Evolutionary conservation across 2,888 invertebrate species (phyloP), one percentile per base, ranked within the genome.

Genomic region (Drosophila fulvimacula): DNA sequence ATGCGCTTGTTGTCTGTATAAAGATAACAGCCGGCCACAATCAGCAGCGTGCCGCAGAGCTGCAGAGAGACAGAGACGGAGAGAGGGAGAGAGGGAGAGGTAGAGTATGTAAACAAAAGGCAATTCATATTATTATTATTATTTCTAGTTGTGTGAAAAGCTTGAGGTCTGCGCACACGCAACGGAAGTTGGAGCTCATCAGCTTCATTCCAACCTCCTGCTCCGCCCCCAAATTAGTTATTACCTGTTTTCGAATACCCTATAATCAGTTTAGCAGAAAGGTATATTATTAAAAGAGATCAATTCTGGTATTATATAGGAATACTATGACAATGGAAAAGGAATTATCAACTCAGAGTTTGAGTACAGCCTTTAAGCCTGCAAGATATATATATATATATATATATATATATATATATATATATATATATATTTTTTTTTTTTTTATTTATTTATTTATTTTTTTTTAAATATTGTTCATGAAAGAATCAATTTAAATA

Each of bases 1-100:
- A 96, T 94, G 66, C 96, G 93, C 76, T 95, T 95, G 19, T 95
- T 93, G 91, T 97, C 96, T 65, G 95, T 95, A 55, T 96, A 94
- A 24, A 97, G 93, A 63, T 96, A 93, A 85, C 96, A 95, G 19
- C 96, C 97, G 67, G 95, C 94, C 57, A 95, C 94, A 70, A 96
- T 94, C 86, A 96, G 93, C 5, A 94, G 91, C 75, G 95, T 94
- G 52, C 97, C 96, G 81, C 96, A 96, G 75, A 94, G 93, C 96
- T 96, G 92, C 10, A 39, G 41, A 36, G 15, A 39, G 15, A 10
- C 55, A 68, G 51, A 58, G 46, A 63, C 34, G 13, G 42, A 58
- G 46, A 21, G 15, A 13, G 38, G 21, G 34, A 21, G 32, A 32
- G 17, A 15, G 41, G 5, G 53, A 44, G 39, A 7, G 9, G 21